Conservation (phyloP, 2,113 vertebrate species). For the Lathamus discolor region DNA sequence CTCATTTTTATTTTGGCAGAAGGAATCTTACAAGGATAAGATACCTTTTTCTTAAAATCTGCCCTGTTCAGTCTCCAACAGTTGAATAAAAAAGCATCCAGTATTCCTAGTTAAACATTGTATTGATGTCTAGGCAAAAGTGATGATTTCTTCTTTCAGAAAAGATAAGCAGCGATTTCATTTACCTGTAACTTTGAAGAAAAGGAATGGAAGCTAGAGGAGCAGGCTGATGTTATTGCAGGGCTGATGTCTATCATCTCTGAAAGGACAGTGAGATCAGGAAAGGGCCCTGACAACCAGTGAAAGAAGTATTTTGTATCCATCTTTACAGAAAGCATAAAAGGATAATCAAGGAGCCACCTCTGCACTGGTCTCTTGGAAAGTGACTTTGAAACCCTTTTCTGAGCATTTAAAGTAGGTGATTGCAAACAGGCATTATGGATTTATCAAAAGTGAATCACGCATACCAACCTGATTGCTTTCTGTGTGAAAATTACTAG, state of each 20-base stretch:
- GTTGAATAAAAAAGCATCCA: not conserved
- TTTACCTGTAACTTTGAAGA: not conserved
- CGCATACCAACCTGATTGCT: not conserved
- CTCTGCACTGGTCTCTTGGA: not conserved
- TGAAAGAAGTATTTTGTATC: not conserved
- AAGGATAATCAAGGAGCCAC: not conserved
- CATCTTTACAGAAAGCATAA: not conserved
- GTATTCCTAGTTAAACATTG: not conserved
- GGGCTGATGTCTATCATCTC: not conserved
- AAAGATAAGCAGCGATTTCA: not conserved
- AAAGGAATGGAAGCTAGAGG: not conserved
- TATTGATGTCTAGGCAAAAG: not conserved
- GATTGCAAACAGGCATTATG: not conserved
- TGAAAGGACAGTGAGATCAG: not conserved
- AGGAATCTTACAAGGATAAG: not conserved
- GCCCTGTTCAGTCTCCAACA: not conserved
- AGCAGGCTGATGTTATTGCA: not conserved
- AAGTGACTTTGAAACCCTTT: not conserved
- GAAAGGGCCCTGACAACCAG: not conserved
- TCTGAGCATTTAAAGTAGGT: not conserved
- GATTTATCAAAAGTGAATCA: not conserved
- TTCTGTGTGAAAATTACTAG: not conserved
- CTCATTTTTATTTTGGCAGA: not conserved
- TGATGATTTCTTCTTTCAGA: not conserved
- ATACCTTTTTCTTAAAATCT: not conserved